Percentiles rank a stretch among this genome's conserved stretches.
These are phyloP conservation scores for Drosophila mojavensis DNA, from an alignment of 1,140 invertebrate species.

Conservation along the genomic window DNA sequence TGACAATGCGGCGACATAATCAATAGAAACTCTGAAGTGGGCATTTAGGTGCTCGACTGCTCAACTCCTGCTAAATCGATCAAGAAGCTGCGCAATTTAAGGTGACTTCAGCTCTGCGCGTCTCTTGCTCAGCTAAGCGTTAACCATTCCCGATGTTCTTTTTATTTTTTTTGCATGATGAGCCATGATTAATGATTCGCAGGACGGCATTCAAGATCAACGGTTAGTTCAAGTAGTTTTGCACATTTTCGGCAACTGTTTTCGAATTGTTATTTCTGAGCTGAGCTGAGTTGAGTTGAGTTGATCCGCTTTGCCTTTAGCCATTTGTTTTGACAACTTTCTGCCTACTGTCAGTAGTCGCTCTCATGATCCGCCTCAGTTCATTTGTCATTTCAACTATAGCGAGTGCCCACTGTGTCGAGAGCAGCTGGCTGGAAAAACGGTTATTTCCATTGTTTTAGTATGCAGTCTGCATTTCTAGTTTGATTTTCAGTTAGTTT, in stretches of 20 bases:
- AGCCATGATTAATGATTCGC: slow-evolving; percentile 44
- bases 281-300: background rate
- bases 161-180: slow-evolving; percentile 66
- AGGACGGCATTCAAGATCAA: slow-evolving; percentile 3
- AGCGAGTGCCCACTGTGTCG: slow-evolving; percentile 11
- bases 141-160: slow-evolving; percentile 31
- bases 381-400: slow-evolving; percentile 66
- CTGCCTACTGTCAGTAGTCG: slow-evolving; percentile 51
- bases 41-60: slow-evolving; percentile 12
- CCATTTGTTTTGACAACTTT: slow-evolving; percentile 62
- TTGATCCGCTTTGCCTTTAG: slow-evolving; percentile 21
- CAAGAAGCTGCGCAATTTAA: slow-evolving; percentile 31
- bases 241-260: slow-evolving; percentile 75
- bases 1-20: slow-evolving; percentile 53
- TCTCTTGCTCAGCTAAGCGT: slow-evolving; percentile 44
- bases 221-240: slow-evolving; percentile 56
- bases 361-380: slow-evolving; percentile 48
- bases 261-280: slow-evolving; percentile 67
- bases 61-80: slow-evolving; percentile 9
- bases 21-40: slow-evolving; percentile 43
- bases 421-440: background rate
- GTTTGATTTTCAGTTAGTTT: slow-evolving; percentile 41
- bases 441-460: slow-evolving; percentile 62
- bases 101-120: slow-evolving; percentile 15
- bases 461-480: slow-evolving; percentile 69